These are phyloP conservation scores for Magallana angulata DNA, from an alignment of 1,140 invertebrate genomes.

Conservation along the genomic window DNA sequence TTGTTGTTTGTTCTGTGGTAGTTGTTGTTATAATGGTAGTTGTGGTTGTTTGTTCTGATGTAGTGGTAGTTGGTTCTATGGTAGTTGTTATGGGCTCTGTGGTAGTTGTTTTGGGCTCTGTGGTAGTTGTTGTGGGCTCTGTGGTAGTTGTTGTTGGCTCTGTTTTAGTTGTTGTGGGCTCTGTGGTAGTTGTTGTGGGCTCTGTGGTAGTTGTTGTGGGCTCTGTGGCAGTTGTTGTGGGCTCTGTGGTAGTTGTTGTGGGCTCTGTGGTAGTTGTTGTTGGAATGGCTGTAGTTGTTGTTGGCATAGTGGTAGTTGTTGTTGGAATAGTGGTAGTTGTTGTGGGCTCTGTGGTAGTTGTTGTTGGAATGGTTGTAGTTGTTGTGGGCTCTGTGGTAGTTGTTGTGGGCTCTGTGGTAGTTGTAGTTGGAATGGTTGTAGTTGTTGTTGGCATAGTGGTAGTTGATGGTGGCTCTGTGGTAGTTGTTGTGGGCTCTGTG, in stretches of 20 bases:
- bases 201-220: constrained; percentile 1
- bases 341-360: not conserved
- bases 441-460: not conserved
- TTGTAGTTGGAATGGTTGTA: not conserved
- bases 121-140: not conserved
- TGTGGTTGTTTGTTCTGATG: not conserved
- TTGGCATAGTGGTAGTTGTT: not conserved
- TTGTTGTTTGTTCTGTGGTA: not conserved
- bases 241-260: not conserved
- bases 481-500: not conserved
- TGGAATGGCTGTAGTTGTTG: constrained; percentile 2
- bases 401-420: not conserved
- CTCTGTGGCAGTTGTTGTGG: not conserved
- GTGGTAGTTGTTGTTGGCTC: not conserved
- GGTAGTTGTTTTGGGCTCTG: not conserved
- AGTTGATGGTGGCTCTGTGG: not conserved
- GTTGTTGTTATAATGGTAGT: not conserved
- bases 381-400: not conserved
- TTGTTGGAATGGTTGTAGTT: not conserved
- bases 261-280: not conserved
- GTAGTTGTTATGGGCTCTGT: not conserved
- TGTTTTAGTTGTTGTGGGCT: not conserved
- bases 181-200: not conserved
- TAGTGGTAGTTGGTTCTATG: not conserved
- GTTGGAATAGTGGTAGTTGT: not conserved